Conservation (phyloP, 2,888 invertebrate species). For the Oscheius sp. region DNA sequence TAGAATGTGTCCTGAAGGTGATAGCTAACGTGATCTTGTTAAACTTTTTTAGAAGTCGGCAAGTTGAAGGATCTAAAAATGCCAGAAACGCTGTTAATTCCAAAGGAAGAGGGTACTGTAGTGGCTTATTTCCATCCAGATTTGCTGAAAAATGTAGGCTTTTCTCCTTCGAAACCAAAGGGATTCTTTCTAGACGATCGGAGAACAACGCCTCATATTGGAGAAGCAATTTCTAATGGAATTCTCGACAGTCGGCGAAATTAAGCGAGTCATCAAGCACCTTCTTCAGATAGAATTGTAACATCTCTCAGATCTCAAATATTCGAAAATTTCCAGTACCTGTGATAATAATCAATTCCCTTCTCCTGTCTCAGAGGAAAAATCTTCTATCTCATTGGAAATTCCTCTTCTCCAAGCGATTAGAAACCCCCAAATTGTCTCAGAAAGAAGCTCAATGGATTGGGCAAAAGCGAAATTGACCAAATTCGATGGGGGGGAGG, state of each 20-base stretch:
- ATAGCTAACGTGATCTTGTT: neutral
- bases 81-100: constrained; percentile 22
- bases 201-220: too few species aligned
- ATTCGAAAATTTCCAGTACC: too few species aligned
- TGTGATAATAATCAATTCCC: too few species aligned
- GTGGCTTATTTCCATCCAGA: neutral
- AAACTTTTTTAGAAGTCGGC: constrained; percentile 38
- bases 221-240: neutral
- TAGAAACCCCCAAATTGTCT: too few species aligned
- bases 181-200: too few species aligned
- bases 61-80: constrained; percentile 38
- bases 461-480: neutral
- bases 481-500: neutral
- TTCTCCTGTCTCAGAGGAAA: too few species aligned
- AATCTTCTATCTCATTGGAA: too few species aligned
- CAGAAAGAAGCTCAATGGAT: too few species aligned
- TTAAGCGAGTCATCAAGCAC: too few species aligned
- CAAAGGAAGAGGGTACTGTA: constrained; percentile 36
- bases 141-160: neutral
- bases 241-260: too few species aligned
- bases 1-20: constrained; percentile 41
- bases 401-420: too few species aligned
- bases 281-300: too few species aligned
- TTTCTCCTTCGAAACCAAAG: neutral
- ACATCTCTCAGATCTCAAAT: neutral